Conservation (phyloP, 2,113 vertebrate genomes). For the Trochalopteron elliotii region DNA sequence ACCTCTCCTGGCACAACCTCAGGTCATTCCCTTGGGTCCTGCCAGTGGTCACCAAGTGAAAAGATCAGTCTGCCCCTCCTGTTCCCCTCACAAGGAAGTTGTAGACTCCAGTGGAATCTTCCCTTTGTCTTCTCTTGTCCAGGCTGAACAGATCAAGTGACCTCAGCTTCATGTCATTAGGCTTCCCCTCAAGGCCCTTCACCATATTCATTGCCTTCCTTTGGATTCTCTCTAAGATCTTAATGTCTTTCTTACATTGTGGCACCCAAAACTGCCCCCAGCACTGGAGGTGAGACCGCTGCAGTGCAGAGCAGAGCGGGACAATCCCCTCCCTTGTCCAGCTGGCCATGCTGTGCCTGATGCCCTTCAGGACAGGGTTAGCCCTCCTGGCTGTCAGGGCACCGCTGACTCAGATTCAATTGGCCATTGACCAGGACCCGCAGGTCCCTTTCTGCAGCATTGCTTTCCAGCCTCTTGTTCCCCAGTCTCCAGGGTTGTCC, state of each 20-base stretch:
- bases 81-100: background rate
- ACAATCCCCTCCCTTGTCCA: rapidly evolving
- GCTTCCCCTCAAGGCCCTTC: background rate
- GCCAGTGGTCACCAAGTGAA: background rate
- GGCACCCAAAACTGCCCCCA: rapidly evolving
- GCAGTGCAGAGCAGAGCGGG: rapidly evolving
- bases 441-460: rapidly evolving
- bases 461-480: background rate
- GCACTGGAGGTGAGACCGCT: rapidly evolving
- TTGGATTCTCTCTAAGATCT: background rate
- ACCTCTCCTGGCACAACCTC: no score
- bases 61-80: background rate
- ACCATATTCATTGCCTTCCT: background rate
- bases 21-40: rapidly evolving
- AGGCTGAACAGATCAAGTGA: background rate
- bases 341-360: background rate
- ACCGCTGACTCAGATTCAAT: rapidly evolving
- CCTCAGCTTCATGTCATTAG: background rate
- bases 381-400: background rate
- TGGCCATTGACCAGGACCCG: rapidly evolving
- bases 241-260: background rate
- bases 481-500: background rate
- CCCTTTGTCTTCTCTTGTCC: background rate
- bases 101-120: rapidly evolving
- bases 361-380: rapidly evolving